Conservation (phyloP, 1,140 invertebrate genomes). For the Apis laboriosa region DNA sequence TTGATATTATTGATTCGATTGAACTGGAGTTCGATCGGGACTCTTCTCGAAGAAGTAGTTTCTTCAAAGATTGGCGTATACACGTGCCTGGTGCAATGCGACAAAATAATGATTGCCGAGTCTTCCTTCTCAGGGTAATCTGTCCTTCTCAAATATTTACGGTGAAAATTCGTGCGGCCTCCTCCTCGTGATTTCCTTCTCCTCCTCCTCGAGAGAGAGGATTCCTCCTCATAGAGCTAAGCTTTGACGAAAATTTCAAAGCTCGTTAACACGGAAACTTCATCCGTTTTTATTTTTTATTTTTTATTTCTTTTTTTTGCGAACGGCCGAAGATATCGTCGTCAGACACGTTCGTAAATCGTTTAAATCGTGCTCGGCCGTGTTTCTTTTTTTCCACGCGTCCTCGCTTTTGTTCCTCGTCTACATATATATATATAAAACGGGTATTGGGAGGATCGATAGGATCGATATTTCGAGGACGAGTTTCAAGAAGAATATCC, state of each 20-base stretch:
- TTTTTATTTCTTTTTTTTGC: too few relatives aligned
- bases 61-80: constrained; percentile 1
- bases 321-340: neutral
- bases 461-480: constrained; percentile 40
- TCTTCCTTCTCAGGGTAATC: constrained; percentile 16
- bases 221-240: too few relatives aligned
- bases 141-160: constrained; percentile 39
- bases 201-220: too few relatives aligned
- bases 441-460: neutral
- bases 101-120: constrained; percentile 34
- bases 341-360: constrained; percentile 7
- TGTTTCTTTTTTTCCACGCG: neutral
- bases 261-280: neutral
- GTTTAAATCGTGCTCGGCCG: neutral
- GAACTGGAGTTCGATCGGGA: neutral
- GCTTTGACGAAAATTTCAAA: constrained; percentile 5
- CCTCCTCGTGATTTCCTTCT: neutral
- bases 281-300: neutral
- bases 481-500: constrained; percentile 36
- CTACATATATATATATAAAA: neutral
- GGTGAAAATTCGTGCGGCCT: constrained; percentile 13
- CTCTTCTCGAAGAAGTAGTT: constrained; percentile 7
- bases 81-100: constrained; percentile 53
- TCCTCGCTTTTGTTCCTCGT: constrained; percentile 7
- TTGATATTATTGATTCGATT: constrained; percentile 1